These are phyloP conservation scores for Bombus polaris DNA, from an alignment of 1,140 invertebrate species.

Conservation along the genomic window DNA sequence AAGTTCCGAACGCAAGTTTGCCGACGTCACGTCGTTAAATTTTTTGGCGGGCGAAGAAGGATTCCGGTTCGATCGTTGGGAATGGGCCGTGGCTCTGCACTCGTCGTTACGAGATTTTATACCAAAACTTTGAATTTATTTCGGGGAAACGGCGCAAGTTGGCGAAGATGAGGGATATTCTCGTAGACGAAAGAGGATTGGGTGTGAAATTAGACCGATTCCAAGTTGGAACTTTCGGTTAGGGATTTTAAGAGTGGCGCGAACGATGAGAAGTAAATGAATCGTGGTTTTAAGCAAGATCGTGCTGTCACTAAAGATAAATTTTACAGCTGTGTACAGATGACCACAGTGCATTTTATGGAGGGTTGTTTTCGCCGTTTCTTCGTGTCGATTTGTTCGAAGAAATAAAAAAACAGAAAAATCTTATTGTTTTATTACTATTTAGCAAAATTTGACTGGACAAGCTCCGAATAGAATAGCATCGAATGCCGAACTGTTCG, in stretches of 20 bases:
- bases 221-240: background rate
- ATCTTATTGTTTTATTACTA: too few relatives aligned
- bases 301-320: too few relatives aligned
- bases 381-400: background rate
- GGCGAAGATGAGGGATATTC: background rate
- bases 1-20: background rate
- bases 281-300: background rate
- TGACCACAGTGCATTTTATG: background rate
- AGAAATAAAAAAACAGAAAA: too few relatives aligned
- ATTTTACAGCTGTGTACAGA: background rate
- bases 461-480: too few relatives aligned
- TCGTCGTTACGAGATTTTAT: constrained; percentile 30
- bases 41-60: background rate
- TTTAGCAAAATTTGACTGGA: too few relatives aligned
- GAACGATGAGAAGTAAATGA: background rate
- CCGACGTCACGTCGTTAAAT: background rate
- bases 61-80: background rate
- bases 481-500: too few relatives aligned
- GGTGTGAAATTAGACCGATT: constrained; percentile 12
- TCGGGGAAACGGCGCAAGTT: constrained; percentile 3
- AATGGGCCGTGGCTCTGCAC: background rate
- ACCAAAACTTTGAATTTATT: constrained; percentile 22
- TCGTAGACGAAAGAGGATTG: background rate
- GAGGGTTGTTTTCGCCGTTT: background rate
- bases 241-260: too few relatives aligned